phyloP scores from a whole-genome alignment of 2,113 vertebrate genomes.

The Thryonomys swinderianus region DNA sequence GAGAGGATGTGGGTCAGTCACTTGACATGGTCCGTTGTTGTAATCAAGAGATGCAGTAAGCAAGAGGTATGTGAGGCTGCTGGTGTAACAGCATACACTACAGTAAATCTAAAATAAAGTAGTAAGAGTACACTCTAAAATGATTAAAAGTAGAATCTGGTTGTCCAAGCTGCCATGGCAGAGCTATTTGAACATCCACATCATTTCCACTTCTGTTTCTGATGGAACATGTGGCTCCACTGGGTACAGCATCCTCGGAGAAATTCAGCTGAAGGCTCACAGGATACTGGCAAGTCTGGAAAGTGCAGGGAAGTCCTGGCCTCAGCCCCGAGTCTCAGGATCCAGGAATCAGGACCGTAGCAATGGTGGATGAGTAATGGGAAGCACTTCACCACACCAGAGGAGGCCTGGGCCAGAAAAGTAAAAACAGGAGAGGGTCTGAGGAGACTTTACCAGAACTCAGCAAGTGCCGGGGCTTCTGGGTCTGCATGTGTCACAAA shows the following conservation, averaged over 20 bases:
- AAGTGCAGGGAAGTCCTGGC: not conserved
- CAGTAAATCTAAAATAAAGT: not conserved
- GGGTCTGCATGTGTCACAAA: conserved; percentile 72
- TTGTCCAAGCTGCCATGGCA: not conserved
- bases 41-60: not conserved
- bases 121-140: not conserved
- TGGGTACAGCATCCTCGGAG: not conserved
- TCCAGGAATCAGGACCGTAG: not conserved
- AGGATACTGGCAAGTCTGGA: not conserved
- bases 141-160: not conserved
- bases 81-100: not conserved
- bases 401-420: not conserved
- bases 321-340: not conserved
- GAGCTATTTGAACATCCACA: too few species aligned
- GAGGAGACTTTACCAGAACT: not conserved
- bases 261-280: not conserved
- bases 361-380: not conserved
- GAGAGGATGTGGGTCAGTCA: not conserved
- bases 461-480: not conserved
- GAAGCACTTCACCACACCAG: not conserved
- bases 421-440: not conserved
- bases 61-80: not conserved
- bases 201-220: not conserved
- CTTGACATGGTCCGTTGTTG: not conserved
- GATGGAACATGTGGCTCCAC: not conserved